phyloP scores from a whole-genome alignment of 2,797 vertebrate genomes.

The Pogoniulus pusillus region DNA sequence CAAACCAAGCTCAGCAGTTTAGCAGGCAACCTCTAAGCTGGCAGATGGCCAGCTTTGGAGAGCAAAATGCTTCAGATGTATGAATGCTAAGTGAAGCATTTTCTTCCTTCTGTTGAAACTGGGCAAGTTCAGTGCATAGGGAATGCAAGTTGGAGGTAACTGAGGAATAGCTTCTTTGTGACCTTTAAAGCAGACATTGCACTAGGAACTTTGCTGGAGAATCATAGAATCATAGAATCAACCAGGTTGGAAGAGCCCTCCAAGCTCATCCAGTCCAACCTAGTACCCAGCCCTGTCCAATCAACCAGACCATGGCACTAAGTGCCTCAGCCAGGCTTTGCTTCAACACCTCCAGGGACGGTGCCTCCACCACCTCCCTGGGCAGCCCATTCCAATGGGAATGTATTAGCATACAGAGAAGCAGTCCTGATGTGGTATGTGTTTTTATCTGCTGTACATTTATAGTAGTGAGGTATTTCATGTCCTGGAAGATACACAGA shows the following conservation, averaged over 20 bases:
- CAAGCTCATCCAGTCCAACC: too few relatives aligned
- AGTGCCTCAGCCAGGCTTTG: too few relatives aligned
- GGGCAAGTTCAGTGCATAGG: neutral
- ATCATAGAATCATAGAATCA: too few relatives aligned
- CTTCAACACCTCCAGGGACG: too few relatives aligned
- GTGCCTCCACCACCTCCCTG: too few relatives aligned
- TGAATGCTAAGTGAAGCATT: neutral
- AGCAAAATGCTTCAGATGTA: neutral
- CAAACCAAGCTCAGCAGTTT: neutral
- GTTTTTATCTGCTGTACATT: conserved; percentile 20
- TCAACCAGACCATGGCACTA: too few relatives aligned
- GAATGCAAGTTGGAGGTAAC: neutral
- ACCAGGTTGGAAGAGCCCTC: too few relatives aligned
- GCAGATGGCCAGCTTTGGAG: neutral
- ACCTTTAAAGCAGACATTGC: neutral
- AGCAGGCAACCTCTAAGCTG: neutral
- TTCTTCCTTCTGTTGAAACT: neutral
- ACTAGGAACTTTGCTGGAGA: neutral
- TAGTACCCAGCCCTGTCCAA: too few relatives aligned
- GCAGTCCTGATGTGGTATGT: neutral
- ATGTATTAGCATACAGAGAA: neutral
- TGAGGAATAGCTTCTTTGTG: neutral
- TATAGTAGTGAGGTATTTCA: neutral
- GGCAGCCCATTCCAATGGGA: too few relatives aligned
- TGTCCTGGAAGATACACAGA: neutral